These are phyloP conservation scores for Oscheius onirici DNA, from an alignment of 2,888 invertebrate species.

Conservation along the genomic window DNA sequence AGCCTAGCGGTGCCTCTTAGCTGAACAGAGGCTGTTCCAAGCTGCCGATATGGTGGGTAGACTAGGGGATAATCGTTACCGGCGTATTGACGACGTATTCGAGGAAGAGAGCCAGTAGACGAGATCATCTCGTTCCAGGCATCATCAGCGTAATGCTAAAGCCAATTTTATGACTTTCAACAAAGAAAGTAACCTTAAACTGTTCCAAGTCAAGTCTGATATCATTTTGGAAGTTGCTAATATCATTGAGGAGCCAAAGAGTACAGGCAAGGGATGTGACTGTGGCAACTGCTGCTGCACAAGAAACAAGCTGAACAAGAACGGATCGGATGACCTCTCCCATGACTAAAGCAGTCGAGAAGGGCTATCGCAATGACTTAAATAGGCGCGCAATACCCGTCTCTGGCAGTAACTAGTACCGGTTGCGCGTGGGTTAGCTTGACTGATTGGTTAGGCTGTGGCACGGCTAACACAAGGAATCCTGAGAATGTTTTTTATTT, in stretches of 20 bases:
- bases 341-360: too few relatives aligned
- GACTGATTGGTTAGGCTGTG: too few relatives aligned
- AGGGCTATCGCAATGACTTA: too few relatives aligned
- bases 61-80: neutral
- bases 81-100: neutral
- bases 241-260: slow-evolving; percentile 14
- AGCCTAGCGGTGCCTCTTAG: slow-evolving; percentile 9
- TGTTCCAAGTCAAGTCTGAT: slow-evolving; percentile 10
- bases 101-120: neutral
- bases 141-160: slow-evolving; percentile 15
- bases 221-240: slow-evolving; percentile 16
- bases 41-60: neutral
- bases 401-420: too few relatives aligned
- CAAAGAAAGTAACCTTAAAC: slow-evolving; percentile 2
- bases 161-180: neutral
- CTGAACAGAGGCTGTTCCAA: slow-evolving; percentile 15
- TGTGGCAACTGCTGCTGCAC: slow-evolving; percentile 5
- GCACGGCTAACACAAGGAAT: too few relatives aligned
- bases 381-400: too few relatives aligned
- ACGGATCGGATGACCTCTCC: too few relatives aligned
- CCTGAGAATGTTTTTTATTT: too few relatives aligned
- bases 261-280: neutral
- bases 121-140: slow-evolving; percentile 21
- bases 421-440: too few relatives aligned
- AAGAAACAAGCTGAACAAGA: slow-evolving; percentile 6